A percentile compares a stretch with the other conserved stretches of the same genome.
Conservation (phyloP, 2,888 invertebrate species). For the Chymomyza amoena region DNA sequence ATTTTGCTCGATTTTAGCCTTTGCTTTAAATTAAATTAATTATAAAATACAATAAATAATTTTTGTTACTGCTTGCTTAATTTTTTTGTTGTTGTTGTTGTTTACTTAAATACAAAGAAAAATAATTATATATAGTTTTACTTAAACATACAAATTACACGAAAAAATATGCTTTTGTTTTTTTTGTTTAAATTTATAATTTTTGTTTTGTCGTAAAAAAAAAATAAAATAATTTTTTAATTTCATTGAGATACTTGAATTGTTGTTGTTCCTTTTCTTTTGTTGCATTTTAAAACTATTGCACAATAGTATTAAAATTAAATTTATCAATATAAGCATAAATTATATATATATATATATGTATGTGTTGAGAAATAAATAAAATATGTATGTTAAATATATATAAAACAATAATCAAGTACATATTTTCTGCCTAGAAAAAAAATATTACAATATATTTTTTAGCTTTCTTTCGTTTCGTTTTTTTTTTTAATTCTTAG, state of each 20-base stretch:
- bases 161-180: conserved; percentile 37
- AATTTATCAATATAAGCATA: conserved; percentile 32
- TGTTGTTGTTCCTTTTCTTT: conserved; percentile 38
- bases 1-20: conserved; percentile 37
- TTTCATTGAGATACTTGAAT: conserved; percentile 58
- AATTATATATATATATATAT: conserved; percentile 28
- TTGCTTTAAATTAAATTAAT: conserved; percentile 54
- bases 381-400: conserved; percentile 19
- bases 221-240: conserved; percentile 56
- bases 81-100: conserved; percentile 24
- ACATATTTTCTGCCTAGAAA: not conserved
- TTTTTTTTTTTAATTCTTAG: conserved; percentile 4
- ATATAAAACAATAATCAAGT: not conserved
- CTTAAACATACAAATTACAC: conserved; percentile 56
- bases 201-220: conserved; percentile 7
- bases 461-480: not conserved
- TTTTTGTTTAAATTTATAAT: not conserved
- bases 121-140: conserved; percentile 36
- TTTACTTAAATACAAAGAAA: conserved; percentile 46
- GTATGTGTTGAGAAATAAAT: conserved; percentile 25
- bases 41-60: conserved; percentile 68
- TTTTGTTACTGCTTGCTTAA: conserved; percentile 35
- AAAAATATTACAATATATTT: not conserved
- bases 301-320: conserved; percentile 62
- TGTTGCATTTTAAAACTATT: conserved; percentile 64